Base-by-base conservation (phyloP, 2,888 invertebrate species). In the Ganaspis brasiliensis region DNA sequence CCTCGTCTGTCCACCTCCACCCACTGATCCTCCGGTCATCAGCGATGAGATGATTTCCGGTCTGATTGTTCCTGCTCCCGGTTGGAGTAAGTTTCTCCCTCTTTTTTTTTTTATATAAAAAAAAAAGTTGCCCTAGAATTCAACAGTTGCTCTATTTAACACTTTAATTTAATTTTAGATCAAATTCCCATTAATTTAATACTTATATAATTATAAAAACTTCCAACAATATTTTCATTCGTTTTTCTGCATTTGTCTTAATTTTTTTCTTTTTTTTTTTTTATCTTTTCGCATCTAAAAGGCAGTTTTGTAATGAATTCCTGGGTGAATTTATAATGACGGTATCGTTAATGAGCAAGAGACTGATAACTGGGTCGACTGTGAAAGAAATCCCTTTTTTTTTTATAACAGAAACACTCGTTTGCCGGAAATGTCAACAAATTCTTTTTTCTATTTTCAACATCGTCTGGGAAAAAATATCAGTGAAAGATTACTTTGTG, bases 11-110 rank as follows among this genome's bases (percentile, higher is more conserved):
- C 98, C 98, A 78, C 98, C 98, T 78, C 98, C 99, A 79, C 98
- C 99, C 74, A 95, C 96, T 82, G 98, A 98, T 91, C 98, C 98
- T 80, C 97, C 97, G 77, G 96, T 96, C 91, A 97, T 98, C 92
- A 97, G 97, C 89, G 98, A 98, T 92, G 98, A 98, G 93, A 97
- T 97, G 97, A 97, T 99, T 91, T 97, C 97, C 81, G 98, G 97
- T 79, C 95, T 99, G 90, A 98, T 98, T 92, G 98, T 99, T 82
- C 98, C 98, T 24, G 98, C 98, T 74, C 99, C 98, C 75, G 97
- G 97, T 91, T 97, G 97, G 96, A 97, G 97, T 96, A 93, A 96
- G 96, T 95, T 87, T 77, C 49, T 74, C 74, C 75, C 61, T 63
- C 10, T 37, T 24, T 16, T 72, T 31, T 40, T 59, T 59, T 59